These are phyloP conservation scores for Sesamia inferens DNA, from an alignment of 2,888 invertebrate species.

Conservation along the genomic window DNA sequence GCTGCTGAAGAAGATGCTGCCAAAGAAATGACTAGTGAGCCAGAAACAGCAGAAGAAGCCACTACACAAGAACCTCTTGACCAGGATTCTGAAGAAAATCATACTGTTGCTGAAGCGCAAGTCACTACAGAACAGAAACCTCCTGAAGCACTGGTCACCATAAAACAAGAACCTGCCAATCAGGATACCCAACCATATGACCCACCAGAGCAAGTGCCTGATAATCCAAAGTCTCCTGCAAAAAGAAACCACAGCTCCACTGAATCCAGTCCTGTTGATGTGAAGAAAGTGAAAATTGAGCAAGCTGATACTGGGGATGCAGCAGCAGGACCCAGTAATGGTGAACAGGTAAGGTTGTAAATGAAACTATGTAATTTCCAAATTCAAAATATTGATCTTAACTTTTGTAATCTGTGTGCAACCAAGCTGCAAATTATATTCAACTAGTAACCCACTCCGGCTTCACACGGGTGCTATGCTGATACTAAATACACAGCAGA, in stretches of 20 bases:
- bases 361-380: neutral
- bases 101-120: neutral
- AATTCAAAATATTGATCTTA: no score
- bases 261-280: conserved; percentile 50
- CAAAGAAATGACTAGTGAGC: neutral
- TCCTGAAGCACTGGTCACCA: neutral
- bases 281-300: conserved; percentile 75
- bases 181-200: conserved; percentile 30
- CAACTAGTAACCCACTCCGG: no score
- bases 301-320: conserved; percentile 31
- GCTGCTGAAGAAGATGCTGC: conserved; percentile 16
- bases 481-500: no score
- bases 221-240: conserved; percentile 46
- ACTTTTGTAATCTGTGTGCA: no score
- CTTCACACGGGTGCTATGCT: no score
- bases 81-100: conserved; percentile 21
- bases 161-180: neutral
- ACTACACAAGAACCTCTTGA: neutral
- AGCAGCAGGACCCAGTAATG: conserved; percentile 72
- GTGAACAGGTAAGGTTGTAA: conserved; percentile 60
- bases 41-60: neutral
- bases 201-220: conserved; percentile 10
- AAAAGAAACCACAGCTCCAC: conserved; percentile 71
- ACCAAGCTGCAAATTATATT: no score
- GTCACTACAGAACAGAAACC: neutral